phyloP scores from a whole-genome alignment of 2,797 vertebrate genomes.

The Menidia menidia region DNA sequence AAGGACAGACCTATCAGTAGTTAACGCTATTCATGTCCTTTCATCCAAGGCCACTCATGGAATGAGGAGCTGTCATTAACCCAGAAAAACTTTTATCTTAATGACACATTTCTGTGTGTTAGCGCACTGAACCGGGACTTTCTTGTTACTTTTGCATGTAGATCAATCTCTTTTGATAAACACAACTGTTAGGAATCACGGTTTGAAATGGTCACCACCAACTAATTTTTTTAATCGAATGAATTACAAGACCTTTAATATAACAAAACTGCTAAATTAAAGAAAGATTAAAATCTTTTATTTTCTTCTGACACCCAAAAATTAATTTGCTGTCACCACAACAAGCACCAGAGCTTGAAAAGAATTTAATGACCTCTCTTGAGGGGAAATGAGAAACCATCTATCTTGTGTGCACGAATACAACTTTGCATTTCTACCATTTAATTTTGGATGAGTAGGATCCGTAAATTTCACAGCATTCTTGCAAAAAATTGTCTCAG shows the following conservation, averaged over 20 bases:
- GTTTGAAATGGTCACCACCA: not conserved
- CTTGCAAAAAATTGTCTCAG: no score
- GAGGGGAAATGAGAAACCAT: not conserved
- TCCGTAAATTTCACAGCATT: no score
- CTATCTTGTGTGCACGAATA: not conserved
- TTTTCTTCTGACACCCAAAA: not conserved
- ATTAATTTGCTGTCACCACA: not conserved
- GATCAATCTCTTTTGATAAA: not conserved
- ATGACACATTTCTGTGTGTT: not conserved
- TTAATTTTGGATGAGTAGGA: not conserved
- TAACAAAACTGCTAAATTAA: not conserved
- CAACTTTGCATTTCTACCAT: not conserved
- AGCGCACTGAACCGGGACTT: not conserved
- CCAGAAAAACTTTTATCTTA: slow-evolving; percentile 24
- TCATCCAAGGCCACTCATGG: slow-evolving; percentile 42
- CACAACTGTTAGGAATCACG: not conserved
- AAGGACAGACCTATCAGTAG: slow-evolving; percentile 47
- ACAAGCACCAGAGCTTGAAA: not conserved
- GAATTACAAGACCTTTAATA: not conserved
- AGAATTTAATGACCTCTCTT: not conserved
- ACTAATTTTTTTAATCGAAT: not conserved
- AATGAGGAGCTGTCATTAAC: slow-evolving; percentile 41
- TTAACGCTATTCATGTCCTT: slow-evolving; percentile 55
- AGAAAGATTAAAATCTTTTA: not conserved
- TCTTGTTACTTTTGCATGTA: slow-evolving; percentile 7